Evolutionary conservation across 92 coral and sea anemone genomes (phyloP).

Genomic region (Palythoa heliodiscus): DNA sequence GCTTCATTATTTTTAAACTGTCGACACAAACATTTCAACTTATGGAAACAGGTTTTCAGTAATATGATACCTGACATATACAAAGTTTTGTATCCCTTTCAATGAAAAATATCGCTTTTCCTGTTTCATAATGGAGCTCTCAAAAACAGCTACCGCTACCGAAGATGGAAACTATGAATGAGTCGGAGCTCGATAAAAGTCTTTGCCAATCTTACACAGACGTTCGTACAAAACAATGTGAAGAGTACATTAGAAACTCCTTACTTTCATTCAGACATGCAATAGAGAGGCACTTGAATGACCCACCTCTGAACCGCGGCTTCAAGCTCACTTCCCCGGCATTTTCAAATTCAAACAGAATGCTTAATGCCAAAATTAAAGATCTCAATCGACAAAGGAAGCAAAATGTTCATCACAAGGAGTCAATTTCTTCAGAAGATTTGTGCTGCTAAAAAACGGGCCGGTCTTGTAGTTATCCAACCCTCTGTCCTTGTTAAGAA

Average conservation of each 20-base stretch:
- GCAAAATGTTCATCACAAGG: constrained; percentile 62
- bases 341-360: constrained; percentile 50
- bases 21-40: constrained; percentile 2
- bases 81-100: constrained; percentile 1
- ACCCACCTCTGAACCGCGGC: constrained; percentile 52
- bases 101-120: constrained; percentile 11
- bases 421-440: constrained; percentile 45
- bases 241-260: background rate
- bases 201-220: constrained; percentile 5
- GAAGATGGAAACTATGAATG: background rate
- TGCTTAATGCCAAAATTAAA: constrained; percentile 54
- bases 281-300: constrained; percentile 21
- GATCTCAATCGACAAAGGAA: constrained; percentile 57
- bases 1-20: background rate
- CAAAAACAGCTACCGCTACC: constrained; percentile 15
- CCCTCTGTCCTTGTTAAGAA: too few species aligned
- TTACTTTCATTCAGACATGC: constrained; percentile 2
- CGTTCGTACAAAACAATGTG: constrained; percentile 5
- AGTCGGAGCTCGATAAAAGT: constrained; percentile 16
- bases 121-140: background rate
- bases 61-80: too few species aligned
- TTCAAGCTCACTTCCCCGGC: constrained; percentile 25
- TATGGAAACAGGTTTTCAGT: too few species aligned
- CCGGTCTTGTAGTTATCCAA: too few species aligned
- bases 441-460: constrained; percentile 11